These are phyloP conservation scores for Caenorhabditis brenneri DNA, from an alignment of 1,140 invertebrate species.

Conservation along the genomic window DNA sequence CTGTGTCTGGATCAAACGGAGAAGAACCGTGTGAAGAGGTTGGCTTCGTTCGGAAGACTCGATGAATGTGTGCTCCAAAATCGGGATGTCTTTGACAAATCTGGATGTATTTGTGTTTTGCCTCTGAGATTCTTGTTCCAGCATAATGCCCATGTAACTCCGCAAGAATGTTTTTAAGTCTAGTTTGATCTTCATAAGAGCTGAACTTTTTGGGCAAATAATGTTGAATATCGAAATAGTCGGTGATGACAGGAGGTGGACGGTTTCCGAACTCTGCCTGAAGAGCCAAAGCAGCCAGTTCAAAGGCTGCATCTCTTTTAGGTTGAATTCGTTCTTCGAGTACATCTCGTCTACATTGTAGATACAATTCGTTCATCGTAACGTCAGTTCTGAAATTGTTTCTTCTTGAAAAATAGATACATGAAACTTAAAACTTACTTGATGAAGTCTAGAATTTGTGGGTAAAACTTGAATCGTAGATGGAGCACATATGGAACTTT, in stretches of 20 bases:
- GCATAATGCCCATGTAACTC: constrained; percentile 61
- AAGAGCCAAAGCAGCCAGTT: constrained; percentile 71
- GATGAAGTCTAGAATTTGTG: constrained; percentile 70
- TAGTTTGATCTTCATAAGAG: constrained; percentile 49
- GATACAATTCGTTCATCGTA: constrained; percentile 73
- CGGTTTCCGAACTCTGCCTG: constrained; percentile 73
- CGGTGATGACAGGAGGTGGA: constrained; percentile 59
- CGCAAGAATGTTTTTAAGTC: constrained; percentile 45
- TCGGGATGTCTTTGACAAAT: too few species aligned
- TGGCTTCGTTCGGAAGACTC: too few species aligned
- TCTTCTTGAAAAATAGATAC: background rate
- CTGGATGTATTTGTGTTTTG: constrained; percentile 63
- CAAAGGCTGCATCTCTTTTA: constrained; percentile 69
- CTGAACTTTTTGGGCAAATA: constrained; percentile 72
- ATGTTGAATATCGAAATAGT: constrained; percentile 72
- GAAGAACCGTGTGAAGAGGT: too few species aligned
- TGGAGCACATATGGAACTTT: constrained; percentile 71
- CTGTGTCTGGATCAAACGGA: too few species aligned
- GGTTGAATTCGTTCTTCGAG: constrained; percentile 71
- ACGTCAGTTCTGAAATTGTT: constrained; percentile 68
- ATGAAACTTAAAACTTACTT: constrained; percentile 70
- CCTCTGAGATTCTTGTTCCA: constrained; percentile 51
- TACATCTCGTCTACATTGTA: constrained; percentile 73
- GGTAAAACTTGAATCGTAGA: constrained; percentile 73
- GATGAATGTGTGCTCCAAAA: too few species aligned